Conservation (phyloP, 1,140 invertebrate species). For the Metopolophium dirhodum region DNA sequence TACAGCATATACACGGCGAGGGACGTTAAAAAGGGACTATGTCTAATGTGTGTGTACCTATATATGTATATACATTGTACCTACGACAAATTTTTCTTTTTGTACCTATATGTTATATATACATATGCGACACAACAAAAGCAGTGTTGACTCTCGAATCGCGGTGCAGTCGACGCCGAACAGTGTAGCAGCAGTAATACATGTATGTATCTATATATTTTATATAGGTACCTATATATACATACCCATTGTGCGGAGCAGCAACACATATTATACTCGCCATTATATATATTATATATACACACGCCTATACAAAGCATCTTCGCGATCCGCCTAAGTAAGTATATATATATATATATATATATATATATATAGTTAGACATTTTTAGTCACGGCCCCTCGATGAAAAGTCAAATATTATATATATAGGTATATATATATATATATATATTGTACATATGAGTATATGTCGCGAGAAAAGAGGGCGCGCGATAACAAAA, state of each 20-base stretch:
- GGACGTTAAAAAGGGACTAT: not conserved
- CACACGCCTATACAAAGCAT: not conserved
- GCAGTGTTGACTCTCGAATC: conserved; percentile 22
- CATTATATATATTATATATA: not conserved
- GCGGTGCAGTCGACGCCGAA: not conserved
- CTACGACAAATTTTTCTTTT: conserved; percentile 9
- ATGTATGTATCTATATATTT: not conserved
- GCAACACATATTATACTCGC: not conserved
- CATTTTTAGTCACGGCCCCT: conserved; percentile 29
- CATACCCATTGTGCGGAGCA: not conserved
- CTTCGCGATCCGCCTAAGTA: not conserved
- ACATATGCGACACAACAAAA: not conserved
- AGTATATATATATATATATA: not conserved
- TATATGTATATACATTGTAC: not conserved
- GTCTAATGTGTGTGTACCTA: not conserved
- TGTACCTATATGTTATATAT: not conserved
- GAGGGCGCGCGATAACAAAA: not conserved
- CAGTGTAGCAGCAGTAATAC: not conserved
- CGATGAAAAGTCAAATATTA: not conserved
- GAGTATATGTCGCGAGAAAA: not conserved
- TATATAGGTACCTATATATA: not conserved
- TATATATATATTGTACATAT: not conserved
- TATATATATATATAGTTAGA: not conserved
- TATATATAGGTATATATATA: too few relatives aligned
- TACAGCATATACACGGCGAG: too few relatives aligned